Evolutionary conservation across 2,797 vertebrate genomes (phyloP).

Genomic region (Pangasius larnaudii): DNA sequence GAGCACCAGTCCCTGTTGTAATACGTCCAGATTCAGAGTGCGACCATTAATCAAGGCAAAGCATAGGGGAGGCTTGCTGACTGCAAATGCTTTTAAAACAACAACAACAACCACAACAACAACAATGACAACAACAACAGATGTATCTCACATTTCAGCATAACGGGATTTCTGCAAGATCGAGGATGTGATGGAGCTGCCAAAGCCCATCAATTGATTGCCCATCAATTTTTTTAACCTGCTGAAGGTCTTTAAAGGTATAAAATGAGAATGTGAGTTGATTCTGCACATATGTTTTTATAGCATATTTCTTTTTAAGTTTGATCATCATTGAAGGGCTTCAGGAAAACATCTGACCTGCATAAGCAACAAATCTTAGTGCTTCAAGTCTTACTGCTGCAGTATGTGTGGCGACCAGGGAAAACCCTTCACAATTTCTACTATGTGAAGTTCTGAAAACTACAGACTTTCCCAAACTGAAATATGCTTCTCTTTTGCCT

Average conservation of each 20-base stretch:
- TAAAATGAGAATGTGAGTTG: not conserved
- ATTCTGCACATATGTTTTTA: not conserved
- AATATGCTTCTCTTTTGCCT: not conserved
- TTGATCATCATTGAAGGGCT: not conserved
- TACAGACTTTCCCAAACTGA: not conserved
- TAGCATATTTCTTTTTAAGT: not conserved
- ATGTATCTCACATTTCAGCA: not conserved
- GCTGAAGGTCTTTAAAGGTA: not conserved
- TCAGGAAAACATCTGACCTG: not conserved
- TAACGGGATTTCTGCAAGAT: not conserved
- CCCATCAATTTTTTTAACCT: not conserved
- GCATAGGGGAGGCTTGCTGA: conserved; percentile 55
- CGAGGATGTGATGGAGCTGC: not conserved
- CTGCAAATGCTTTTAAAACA: conserved; percentile 55
- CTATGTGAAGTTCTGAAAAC: not conserved
- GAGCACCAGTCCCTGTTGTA: conserved; percentile 66
- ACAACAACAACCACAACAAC: not conserved
- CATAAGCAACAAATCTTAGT: not conserved
- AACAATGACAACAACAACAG: not conserved
- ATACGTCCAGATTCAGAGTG: conserved; percentile 60
- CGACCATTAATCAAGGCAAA: conserved; percentile 70
- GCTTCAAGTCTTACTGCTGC: not conserved
- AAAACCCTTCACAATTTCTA: not conserved
- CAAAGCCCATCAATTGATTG: too few relatives aligned
- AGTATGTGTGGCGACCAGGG: not conserved